phyloP scores from a whole-genome alignment of 2,797 vertebrate species.

The Capromys pilorides region DNA sequence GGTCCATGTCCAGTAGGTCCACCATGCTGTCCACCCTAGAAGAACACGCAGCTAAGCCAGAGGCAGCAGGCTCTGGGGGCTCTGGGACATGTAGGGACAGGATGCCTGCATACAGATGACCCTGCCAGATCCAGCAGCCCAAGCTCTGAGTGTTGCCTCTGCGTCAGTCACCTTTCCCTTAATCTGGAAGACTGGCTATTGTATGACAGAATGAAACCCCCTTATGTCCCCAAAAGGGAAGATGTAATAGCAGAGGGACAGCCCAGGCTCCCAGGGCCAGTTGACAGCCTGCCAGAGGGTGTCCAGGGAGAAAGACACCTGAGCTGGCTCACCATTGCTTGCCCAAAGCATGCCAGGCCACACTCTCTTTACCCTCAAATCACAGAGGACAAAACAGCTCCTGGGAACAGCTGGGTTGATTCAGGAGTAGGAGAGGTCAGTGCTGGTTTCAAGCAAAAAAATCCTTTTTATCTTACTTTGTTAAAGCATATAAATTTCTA shows the following conservation, averaged over 20 bases:
- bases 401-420: background rate
- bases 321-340: too few relatives aligned
- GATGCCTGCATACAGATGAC: fast-evolving
- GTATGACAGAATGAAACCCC: too few relatives aligned
- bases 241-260: fast-evolving
- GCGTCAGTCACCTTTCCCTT: background rate
- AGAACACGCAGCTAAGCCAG: background rate
- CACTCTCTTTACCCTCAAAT: background rate
- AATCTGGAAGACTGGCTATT: background rate
- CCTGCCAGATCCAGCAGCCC: background rate
- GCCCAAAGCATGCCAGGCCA: background rate
- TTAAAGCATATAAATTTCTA: background rate
- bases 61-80: fast-evolving
- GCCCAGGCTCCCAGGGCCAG: background rate
- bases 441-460: too few relatives aligned
- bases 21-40: conserved; percentile 88
- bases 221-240: fast-evolving
- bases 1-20: conserved; percentile 89
- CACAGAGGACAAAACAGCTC: background rate
- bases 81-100: fast-evolving
- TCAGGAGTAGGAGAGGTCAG: fast-evolving
- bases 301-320: too few relatives aligned
- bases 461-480: background rate
- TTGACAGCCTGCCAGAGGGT: background rate
- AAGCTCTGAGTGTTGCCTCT: fast-evolving